phyloP scores from a whole-genome alignment of 2,888 invertebrate genomes.

The Perithous albicinctus region DNA sequence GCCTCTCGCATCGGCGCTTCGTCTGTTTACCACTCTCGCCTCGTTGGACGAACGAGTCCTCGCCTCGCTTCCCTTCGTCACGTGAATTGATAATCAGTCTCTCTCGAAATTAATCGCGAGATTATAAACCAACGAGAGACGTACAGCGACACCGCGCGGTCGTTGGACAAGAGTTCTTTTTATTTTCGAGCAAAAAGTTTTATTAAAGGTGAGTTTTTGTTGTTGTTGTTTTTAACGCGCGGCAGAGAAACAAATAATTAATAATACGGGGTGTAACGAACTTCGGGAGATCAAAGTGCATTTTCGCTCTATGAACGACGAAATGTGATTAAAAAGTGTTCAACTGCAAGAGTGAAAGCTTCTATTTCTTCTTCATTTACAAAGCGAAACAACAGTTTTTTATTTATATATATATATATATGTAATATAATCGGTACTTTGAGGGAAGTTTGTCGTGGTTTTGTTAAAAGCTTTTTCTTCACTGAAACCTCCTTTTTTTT shows the following conservation, averaged over 20 bases:
- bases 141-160: conserved; percentile 36
- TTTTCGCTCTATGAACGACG: conserved; percentile 21
- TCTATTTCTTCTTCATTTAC: background rate
- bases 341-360: conserved; percentile 12
- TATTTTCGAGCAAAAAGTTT: conserved; percentile 32
- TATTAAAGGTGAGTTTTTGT: conserved; percentile 58
- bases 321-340: conserved; percentile 19
- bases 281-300: conserved; percentile 38
- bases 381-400: background rate
- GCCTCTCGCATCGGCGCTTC: conserved; percentile 78
- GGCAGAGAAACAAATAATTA: too few species aligned
- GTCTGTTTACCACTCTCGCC: conserved; percentile 84
- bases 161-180: conserved; percentile 43
- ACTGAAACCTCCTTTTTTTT: too few species aligned
- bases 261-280: conserved; percentile 1
- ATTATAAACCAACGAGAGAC: conserved; percentile 7
- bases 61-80: conserved; percentile 36
- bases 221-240: conserved; percentile 5
- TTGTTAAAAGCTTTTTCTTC: background rate
- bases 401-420: background rate
- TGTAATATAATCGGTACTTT: too few species aligned
- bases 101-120: conserved; percentile 17
- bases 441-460: background rate
- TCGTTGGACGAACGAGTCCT: conserved; percentile 65
- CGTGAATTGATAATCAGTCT: background rate